Conservation (phyloP, 2,113 vertebrate species). For the Pygoscelis antarcticus region DNA sequence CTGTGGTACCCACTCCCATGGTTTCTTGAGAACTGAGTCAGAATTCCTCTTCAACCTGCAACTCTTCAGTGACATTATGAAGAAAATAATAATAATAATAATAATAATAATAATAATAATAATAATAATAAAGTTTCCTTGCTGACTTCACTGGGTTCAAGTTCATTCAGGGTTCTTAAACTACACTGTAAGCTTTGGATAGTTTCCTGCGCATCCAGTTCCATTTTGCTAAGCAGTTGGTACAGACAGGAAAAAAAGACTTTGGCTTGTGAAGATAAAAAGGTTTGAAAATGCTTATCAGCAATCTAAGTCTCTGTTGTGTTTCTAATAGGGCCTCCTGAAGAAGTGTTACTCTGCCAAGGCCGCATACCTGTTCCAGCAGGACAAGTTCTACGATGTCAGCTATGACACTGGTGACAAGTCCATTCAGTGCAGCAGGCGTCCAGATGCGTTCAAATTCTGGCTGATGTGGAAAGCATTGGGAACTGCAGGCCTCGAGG, state of each 20-base stretch:
- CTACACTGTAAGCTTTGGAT: background rate
- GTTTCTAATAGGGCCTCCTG: constrained; percentile 75
- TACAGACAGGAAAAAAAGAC: background rate
- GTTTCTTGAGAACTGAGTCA: background rate
- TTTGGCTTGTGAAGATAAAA: background rate
- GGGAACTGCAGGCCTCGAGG: constrained; percentile 80
- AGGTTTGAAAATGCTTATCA: background rate
- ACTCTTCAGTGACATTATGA: background rate
- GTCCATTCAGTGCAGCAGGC: constrained; percentile 86
- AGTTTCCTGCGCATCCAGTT: background rate
- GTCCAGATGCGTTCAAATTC: constrained; percentile 84
- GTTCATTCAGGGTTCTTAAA: background rate
- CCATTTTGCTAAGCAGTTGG: background rate
- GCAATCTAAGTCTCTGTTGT: background rate
- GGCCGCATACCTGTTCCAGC: constrained; percentile 86
- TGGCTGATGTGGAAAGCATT: constrained; percentile 89
- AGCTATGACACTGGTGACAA: constrained; percentile 87
- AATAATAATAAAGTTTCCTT: background rate
- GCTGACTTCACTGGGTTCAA: background rate
- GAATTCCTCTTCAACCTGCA: background rate
- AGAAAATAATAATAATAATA: background rate
- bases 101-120: background rate
- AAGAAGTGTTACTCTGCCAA: constrained; percentile 81
- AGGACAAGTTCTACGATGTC: constrained; percentile 87
- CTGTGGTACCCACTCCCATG: background rate